Conservation (phyloP, 2,888 invertebrate genomes). For the Branchellion lobata region DNA sequence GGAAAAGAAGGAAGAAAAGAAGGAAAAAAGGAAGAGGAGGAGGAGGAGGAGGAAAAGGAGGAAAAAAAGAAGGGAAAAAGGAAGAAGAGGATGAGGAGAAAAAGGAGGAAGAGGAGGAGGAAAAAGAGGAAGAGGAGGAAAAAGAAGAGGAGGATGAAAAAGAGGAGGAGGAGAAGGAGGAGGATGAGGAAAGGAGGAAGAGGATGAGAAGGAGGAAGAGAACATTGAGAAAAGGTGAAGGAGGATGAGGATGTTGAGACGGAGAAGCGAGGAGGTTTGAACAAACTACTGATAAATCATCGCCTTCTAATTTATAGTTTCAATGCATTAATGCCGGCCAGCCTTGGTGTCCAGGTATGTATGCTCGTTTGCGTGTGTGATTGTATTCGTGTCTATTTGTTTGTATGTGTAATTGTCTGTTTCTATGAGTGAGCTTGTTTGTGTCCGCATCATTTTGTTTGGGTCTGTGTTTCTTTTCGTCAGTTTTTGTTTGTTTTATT, state of each 20-base stretch:
- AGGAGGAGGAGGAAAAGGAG: neutral
- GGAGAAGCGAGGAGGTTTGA: conserved; percentile 7
- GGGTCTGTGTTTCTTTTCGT: too few relatives aligned
- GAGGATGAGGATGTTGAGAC: neutral
- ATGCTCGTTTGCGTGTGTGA: too few relatives aligned
- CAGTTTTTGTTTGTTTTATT: too few relatives aligned
- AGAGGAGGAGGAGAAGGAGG: neutral
- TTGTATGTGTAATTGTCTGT: too few relatives aligned
- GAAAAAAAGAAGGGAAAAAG: conserved; percentile 2
- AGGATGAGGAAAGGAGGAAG: conserved; percentile 4
- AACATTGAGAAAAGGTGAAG: neutral
- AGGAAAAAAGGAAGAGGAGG: neutral
- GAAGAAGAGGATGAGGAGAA: neutral
- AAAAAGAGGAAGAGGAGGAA: neutral
- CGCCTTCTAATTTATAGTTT: neutral
- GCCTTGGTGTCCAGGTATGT: too few relatives aligned
- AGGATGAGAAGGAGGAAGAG: neutral
- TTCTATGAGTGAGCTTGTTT: too few relatives aligned
- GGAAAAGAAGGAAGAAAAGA: neutral
- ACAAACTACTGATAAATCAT: neutral
- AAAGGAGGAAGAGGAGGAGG: neutral
- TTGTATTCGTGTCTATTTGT: too few relatives aligned
- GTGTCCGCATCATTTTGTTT: too few relatives aligned
- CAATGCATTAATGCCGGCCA: too few relatives aligned
- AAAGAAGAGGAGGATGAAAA: neutral